These are phyloP conservation scores for Zoanthus solanderi DNA, from an alignment of 92 coral and sea anemone genomes.

Conservation along the genomic window DNA sequence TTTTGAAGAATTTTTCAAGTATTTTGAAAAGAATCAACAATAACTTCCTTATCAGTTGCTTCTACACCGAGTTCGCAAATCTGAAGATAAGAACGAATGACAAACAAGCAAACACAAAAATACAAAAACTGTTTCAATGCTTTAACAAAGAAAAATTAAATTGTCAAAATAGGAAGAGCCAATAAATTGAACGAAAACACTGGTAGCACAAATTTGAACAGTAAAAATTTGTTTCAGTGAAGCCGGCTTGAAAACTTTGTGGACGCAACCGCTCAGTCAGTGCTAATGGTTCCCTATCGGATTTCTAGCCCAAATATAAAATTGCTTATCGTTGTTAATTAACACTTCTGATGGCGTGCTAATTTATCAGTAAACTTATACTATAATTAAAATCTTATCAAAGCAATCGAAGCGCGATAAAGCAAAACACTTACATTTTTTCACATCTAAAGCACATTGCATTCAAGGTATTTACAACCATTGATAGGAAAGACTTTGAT, in stretches of 20 bases:
- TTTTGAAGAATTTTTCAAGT: not conserved
- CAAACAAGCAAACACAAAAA: not conserved
- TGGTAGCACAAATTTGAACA: not conserved
- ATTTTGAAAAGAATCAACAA: not conserved
- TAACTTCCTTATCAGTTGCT: not conserved
- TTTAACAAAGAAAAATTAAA: no score
- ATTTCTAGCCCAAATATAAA: not conserved
- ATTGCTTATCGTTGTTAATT: slow-evolving; percentile 1
- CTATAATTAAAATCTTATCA: slow-evolving; percentile 38
- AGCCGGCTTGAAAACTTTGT: no score
- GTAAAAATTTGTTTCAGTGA: not conserved
- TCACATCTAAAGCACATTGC: not conserved
- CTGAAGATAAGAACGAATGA: not conserved
- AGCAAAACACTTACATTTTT: not conserved
- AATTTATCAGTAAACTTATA: slow-evolving; percentile 29
- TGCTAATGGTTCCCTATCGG: not conserved
- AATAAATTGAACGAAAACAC: not conserved
- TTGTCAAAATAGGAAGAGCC: not conserved
- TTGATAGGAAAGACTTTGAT: not conserved
- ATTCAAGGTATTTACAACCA: not conserved
- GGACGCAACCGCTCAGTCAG: not conserved
- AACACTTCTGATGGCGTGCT: slow-evolving; percentile 28
- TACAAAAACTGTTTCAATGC: no score
- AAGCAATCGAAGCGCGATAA: not conserved
- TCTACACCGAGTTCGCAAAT: not conserved